Evolutionary conservation across 1,140 invertebrate species (phyloP).

Genomic region (Pseudomyrmex sp.): DNA sequence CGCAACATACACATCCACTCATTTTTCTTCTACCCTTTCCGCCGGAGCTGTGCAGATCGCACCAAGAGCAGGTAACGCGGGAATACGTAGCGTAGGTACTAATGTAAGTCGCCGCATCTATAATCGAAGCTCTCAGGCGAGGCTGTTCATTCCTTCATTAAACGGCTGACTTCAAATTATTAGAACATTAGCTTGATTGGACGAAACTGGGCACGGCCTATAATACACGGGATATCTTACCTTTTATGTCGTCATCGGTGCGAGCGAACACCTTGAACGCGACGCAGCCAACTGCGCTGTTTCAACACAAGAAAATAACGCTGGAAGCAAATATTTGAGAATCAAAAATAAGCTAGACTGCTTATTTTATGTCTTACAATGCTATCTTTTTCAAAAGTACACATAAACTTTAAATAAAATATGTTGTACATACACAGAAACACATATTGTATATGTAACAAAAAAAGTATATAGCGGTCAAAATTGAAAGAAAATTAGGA

Average conservation of each 20-base stretch:
- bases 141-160: conserved; percentile 75
- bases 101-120: conserved; percentile 41
- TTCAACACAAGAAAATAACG: background rate
- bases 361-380: background rate
- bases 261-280: background rate
- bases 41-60: conserved; percentile 20
- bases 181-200: conserved; percentile 85
- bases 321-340: conserved; percentile 2
- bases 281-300: background rate
- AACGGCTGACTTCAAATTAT: conserved; percentile 80
- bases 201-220: conserved; percentile 80
- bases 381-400: background rate
- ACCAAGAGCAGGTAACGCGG: conserved; percentile 1
- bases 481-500: background rate
- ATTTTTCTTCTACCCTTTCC: conserved; percentile 9
- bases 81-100: conserved; percentile 18
- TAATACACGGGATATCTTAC: conserved; percentile 57
- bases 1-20: conserved; percentile 40
- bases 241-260: conserved; percentile 34
- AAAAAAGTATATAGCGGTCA: background rate
- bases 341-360: background rate
- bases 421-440: background rate
- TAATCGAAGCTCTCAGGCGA: conserved; percentile 64
- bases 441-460: background rate
- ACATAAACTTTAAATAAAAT: background rate